Evolutionary conservation across 1,140 invertebrate species (phyloP).

Genomic region (Musca domestica): DNA sequence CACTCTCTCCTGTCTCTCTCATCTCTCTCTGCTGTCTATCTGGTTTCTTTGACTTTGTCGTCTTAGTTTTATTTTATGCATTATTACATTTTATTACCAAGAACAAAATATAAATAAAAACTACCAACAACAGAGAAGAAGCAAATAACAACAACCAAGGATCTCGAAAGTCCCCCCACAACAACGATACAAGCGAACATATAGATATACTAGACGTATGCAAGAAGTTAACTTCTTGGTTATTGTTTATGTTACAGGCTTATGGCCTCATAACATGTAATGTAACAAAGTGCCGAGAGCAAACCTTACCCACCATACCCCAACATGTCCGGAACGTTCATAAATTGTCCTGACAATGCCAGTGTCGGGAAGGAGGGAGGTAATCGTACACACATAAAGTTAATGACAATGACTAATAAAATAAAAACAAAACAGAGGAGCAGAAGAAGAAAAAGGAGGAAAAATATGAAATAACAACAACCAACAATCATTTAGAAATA

Average conservation of each 20-base stretch:
- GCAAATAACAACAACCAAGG: background rate
- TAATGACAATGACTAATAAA: constrained; percentile 14
- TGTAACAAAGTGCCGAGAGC: background rate
- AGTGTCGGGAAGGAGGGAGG: background rate
- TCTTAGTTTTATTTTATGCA: constrained; percentile 19
- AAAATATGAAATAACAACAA: too few relatives aligned
- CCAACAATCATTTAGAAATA: too few relatives aligned
- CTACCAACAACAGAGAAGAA: too few relatives aligned
- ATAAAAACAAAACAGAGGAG: background rate
- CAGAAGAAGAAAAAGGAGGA: too few relatives aligned
- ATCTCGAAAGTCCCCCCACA: constrained; percentile 1
- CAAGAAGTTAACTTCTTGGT: constrained; percentile 6
- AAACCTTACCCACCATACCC: too few relatives aligned
- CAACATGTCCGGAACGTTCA: too few relatives aligned
- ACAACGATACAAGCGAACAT: too few relatives aligned
- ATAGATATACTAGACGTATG: too few relatives aligned
- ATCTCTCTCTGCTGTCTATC: too few relatives aligned
- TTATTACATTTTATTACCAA: constrained; percentile 22
- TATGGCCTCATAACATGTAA: constrained; percentile 15
- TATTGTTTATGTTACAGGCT: constrained; percentile 20
- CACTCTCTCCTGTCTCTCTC: too few relatives aligned
- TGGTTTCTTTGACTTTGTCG: constrained; percentile 17
- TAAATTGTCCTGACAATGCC: background rate
- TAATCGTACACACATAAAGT: constrained; percentile 15
- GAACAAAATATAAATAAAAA: background rate